Evolutionary conservation across 2,888 invertebrate species (phyloP).

Genomic region (Cotesia congregata): DNA sequence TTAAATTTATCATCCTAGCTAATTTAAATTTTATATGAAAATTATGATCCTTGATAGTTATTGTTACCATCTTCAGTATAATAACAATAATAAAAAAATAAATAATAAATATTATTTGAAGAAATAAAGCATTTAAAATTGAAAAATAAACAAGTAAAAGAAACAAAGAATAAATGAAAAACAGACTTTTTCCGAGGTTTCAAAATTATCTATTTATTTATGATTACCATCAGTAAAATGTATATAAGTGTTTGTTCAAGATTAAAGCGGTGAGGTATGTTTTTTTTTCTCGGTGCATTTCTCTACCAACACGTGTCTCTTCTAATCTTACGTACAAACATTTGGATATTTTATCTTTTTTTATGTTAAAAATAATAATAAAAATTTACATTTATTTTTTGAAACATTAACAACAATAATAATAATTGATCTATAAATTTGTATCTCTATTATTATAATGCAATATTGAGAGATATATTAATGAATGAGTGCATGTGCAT

Average conservation of each 20-base stretch:
- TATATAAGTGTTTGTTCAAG: constrained; percentile 54
- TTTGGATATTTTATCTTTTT: constrained; percentile 24
- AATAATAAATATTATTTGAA: not conserved
- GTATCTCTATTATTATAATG: no score
- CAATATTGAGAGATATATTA: no score
- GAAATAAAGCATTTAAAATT: not conserved
- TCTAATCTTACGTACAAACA: constrained; percentile 52
- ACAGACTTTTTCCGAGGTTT: not conserved
- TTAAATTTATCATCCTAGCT: no score
- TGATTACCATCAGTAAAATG: constrained; percentile 46
- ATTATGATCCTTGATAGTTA: no score
- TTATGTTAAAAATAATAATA: not conserved
- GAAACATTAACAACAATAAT: no score
- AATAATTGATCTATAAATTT: no score
- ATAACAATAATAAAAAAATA: not conserved
- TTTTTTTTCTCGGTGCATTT: constrained; percentile 15
- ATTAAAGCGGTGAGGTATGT: constrained; percentile 40
- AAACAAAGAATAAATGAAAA: not conserved
- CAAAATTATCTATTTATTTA: constrained; percentile 54
- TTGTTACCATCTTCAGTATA: not conserved
- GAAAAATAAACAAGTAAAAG: not conserved
- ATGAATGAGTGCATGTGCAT: constrained; percentile 30
- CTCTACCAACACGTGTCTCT: constrained; percentile 40
- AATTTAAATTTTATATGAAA: no score
- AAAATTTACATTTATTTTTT: no score